These are phyloP conservation scores for Drosophila aff. DNA, from an alignment of 1,140 invertebrate species.

Conservation along the genomic window DNA sequence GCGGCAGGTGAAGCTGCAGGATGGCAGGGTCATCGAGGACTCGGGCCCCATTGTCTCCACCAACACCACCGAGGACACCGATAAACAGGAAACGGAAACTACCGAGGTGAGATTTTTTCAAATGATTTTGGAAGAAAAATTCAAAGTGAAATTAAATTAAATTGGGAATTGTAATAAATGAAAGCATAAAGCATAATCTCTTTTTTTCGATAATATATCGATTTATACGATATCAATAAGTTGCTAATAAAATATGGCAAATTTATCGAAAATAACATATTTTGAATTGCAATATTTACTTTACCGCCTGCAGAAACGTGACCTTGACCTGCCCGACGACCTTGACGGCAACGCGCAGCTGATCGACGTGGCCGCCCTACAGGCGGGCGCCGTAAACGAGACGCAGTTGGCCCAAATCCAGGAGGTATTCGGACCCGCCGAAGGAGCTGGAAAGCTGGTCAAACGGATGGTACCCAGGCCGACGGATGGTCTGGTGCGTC, in stretches of 20 bases:
- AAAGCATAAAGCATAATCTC: no score
- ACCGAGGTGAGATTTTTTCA: slow-evolving; percentile 88
- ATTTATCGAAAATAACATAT: no score
- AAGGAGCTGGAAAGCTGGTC: slow-evolving; percentile 66
- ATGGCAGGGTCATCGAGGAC: slow-evolving; percentile 95
- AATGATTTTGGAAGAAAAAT: neutral
- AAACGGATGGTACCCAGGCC: slow-evolving; percentile 77
- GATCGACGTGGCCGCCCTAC: slow-evolving; percentile 61
- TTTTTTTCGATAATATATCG: no score
- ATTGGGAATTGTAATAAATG: no score
- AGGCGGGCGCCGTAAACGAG: slow-evolving; percentile 62
- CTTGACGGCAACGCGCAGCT: slow-evolving; percentile 67
- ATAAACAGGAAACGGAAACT: slow-evolving; percentile 94
- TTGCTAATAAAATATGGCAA: no score
- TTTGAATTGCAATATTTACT: neutral
- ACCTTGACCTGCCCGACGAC: slow-evolving; percentile 74
- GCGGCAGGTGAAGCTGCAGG: slow-evolving; percentile 94
- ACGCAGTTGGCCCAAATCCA: slow-evolving; percentile 70
- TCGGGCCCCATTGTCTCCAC: slow-evolving; percentile 95
- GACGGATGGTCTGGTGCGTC: slow-evolving; percentile 90
- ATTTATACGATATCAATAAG: no score
- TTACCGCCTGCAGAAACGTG: slow-evolving; percentile 57
- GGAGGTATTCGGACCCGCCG: slow-evolving; percentile 57
- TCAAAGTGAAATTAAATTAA: neutral
- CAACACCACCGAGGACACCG: slow-evolving; percentile 93